Percentiles rank a stretch among this genome's conserved stretches.
Evolutionary conservation across 2,888 invertebrate genomes (phyloP).

Genomic region (Choreutis nemorana): DNA sequence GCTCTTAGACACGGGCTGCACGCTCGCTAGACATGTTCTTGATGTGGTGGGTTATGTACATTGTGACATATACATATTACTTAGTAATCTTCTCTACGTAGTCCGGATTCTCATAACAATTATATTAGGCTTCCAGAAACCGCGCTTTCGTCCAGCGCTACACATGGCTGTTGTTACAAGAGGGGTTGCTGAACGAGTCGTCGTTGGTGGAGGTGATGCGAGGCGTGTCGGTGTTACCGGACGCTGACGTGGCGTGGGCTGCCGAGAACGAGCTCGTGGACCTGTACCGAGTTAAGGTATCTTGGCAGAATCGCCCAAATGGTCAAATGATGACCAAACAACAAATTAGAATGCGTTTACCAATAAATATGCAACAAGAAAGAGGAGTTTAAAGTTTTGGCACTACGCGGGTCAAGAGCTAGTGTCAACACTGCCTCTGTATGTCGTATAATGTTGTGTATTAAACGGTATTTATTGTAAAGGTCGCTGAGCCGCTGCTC

Average conservation of each 20-base stretch:
- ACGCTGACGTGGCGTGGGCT: slow-evolving; percentile 37
- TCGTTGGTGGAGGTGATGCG: slow-evolving; percentile 17
- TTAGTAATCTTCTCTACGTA: neutral
- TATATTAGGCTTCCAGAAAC: slow-evolving; percentile 29
- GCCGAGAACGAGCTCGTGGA: slow-evolving; percentile 25
- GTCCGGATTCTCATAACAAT: neutral
- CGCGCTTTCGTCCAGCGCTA: slow-evolving; percentile 38
- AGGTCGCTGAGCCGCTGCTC: slow-evolving; percentile 18
- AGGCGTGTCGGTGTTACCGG: slow-evolving; percentile 28
- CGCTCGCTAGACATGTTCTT: too few species aligned
- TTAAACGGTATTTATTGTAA: too few species aligned
- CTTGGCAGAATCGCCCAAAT: neutral
- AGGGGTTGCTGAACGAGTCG: slow-evolving; percentile 17
- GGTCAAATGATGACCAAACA: neutral
- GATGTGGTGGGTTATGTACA: neutral
- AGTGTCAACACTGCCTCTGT: too few species aligned
- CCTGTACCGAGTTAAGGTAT: slow-evolving; percentile 24
- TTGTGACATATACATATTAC: neutral
- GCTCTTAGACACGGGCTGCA: slow-evolving; percentile 32
- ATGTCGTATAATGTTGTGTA: too few species aligned
- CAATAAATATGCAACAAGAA: neutral
- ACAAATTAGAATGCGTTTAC: neutral
- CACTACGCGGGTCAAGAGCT: too few species aligned
- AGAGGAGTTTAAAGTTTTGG: neutral
- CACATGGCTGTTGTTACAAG: slow-evolving; percentile 37